Evolutionary conservation across 2,113 vertebrate species (phyloP).

Genomic region (Pseudonaja textilis): DNA sequence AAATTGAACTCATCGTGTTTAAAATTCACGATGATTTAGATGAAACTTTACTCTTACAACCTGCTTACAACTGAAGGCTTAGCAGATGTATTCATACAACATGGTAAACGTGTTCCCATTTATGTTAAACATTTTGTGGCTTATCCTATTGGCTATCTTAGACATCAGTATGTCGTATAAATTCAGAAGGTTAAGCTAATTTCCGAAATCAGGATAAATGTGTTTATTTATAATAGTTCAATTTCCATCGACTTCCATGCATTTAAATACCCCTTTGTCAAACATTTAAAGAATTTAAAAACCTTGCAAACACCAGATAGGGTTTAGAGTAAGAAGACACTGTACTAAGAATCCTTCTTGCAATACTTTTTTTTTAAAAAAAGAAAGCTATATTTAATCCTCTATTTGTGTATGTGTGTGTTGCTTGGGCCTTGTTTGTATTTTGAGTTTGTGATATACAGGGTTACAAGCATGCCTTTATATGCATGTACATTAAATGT

Average conservation of each 20-base stretch:
- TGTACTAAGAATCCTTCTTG: not conserved
- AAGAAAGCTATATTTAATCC: not conserved
- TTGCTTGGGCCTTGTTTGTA: not conserved
- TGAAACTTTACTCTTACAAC: not conserved
- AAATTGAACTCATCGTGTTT: not conserved
- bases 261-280: not conserved
- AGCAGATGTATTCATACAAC: not conserved
- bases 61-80: not conserved
- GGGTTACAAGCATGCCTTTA: not conserved
- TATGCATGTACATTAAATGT: not conserved
- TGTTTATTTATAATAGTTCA: not conserved
- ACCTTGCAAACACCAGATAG: fast-evolving
- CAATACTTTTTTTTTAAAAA: not conserved
- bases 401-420: not conserved
- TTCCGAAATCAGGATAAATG: not conserved
- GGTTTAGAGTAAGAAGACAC: conserved; percentile 21
- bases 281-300: not conserved
- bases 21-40: not conserved
- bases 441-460: not conserved
- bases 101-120: not conserved
- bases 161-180: not conserved
- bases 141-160: not conserved
- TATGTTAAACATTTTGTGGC: not conserved
- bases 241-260: not conserved
- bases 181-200: not conserved